phyloP scores from a whole-genome alignment of 2,113 vertebrate species.

The Dasyprocta punctata region DNA sequence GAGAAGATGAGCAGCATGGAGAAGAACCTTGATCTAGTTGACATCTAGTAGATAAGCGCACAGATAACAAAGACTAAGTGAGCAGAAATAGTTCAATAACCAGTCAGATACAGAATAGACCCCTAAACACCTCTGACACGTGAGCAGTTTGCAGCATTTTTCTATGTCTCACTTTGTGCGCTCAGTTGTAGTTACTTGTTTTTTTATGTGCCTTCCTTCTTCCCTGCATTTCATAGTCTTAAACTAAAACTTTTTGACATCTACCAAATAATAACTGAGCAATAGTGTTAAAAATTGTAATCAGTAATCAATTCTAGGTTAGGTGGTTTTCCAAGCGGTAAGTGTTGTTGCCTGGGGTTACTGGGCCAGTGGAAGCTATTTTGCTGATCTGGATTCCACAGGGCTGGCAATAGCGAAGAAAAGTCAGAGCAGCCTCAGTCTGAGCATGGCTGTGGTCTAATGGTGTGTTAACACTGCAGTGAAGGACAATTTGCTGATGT shows the following conservation, averaged over 20 bases:
- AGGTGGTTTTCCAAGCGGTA: neutral
- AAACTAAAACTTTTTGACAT: conserved; percentile 11
- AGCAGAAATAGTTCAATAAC: neutral
- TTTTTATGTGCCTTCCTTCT: neutral
- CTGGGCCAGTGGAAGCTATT: neutral
- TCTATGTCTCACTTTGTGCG: neutral
- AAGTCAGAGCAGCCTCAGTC: conserved; percentile 50
- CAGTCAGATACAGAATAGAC: neutral
- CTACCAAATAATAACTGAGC: neutral
- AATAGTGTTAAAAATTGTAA: conserved; percentile 42
- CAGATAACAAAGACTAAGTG: neutral
- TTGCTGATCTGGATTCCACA: conserved; percentile 54
- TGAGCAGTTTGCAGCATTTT: neutral
- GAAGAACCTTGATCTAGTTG: neutral
- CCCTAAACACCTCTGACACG: neutral
- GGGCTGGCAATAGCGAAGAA: conserved; percentile 24
- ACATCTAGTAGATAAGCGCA: neutral
- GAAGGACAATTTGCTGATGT: conserved; percentile 58
- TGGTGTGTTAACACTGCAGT: conserved; percentile 60
- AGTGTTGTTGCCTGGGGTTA: neutral
- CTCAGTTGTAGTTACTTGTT: neutral
- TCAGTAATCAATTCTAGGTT: neutral
- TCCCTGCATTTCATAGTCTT: neutral
- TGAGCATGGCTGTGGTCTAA: conserved; percentile 26
- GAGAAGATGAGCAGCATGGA: neutral